Conservation (phyloP, 2,888 invertebrate genomes). For the Chironomus riparius region DNA sequence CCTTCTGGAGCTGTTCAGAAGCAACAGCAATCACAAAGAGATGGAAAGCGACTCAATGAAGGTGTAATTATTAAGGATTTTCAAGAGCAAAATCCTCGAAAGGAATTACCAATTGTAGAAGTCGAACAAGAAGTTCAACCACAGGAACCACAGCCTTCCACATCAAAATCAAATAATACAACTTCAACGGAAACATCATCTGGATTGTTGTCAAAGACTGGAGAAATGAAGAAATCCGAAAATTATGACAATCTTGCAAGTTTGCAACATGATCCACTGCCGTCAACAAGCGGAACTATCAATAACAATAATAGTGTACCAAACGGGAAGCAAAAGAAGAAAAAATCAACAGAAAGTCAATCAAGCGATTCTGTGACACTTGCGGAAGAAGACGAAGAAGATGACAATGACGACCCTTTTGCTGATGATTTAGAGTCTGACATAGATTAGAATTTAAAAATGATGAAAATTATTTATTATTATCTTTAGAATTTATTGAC, state of each 20-base stretch:
- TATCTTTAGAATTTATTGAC: no score
- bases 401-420: slow-evolving; percentile 14
- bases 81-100: slow-evolving; percentile 18
- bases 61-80: slow-evolving; percentile 27
- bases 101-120: background rate
- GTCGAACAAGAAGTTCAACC: background rate
- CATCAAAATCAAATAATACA: slow-evolving; percentile 15
- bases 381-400: slow-evolving; percentile 23
- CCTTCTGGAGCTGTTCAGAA: slow-evolving; percentile 30
- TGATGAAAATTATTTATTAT: no score
- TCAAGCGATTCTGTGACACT: slow-evolving; percentile 22
- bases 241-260: slow-evolving; percentile 26
- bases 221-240: slow-evolving; percentile 23
- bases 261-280: slow-evolving; percentile 9
- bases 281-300: background rate
- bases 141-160: slow-evolving; percentile 14
- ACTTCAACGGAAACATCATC: slow-evolving; percentile 3
- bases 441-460: slow-evolving; percentile 5
- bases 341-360: slow-evolving; percentile 21
- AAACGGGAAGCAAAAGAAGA: slow-evolving; percentile 4
- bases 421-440: slow-evolving; percentile 21
- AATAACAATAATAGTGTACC: background rate
- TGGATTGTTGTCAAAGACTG: background rate
- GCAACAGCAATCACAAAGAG: background rate
- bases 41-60: slow-evolving; percentile 28